These are phyloP conservation scores for Drosophila parabipectinata DNA, from an alignment of 1,140 invertebrate genomes.

Conservation along the genomic window DNA sequence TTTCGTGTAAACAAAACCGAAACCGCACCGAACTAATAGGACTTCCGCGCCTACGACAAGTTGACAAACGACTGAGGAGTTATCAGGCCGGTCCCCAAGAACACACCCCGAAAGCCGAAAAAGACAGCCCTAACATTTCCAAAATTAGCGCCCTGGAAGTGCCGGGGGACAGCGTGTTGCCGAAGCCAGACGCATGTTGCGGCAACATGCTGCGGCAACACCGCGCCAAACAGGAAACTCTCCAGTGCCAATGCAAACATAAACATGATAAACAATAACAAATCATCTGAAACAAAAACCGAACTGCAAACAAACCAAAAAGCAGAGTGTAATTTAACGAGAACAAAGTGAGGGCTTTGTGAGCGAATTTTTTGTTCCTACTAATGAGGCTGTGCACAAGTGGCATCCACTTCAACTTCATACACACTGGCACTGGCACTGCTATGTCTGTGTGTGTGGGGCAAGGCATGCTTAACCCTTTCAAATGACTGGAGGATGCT, in stretches of 20 bases:
- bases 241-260: slow-evolving; percentile 8
- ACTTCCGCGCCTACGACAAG: slow-evolving; percentile 54
- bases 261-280: slow-evolving; percentile 57
- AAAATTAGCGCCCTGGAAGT: slow-evolving; percentile 68
- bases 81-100: slow-evolving; percentile 39
- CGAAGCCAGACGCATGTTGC: slow-evolving; percentile 11
- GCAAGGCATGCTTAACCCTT: slow-evolving; percentile 35
- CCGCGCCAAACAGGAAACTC: slow-evolving; percentile 2
- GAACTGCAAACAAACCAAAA: slow-evolving; percentile 25
- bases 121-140: slow-evolving; percentile 38
- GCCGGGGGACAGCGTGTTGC: slow-evolving; percentile 54
- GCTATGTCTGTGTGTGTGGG: slow-evolving; percentile 1
- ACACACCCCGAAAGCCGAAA: slow-evolving; percentile 56
- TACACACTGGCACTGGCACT: slow-evolving; percentile 2
- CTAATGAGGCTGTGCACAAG: slow-evolving; percentile 72
- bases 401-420: slow-evolving; percentile 57
- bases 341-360: slow-evolving; percentile 50
- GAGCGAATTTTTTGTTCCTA: slow-evolving; percentile 38
- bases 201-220: slow-evolving; percentile 23
- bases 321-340: slow-evolving; percentile 32
- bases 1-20: background rate
- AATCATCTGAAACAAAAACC: slow-evolving; percentile 50
- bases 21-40: slow-evolving; percentile 1
- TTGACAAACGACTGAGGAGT: slow-evolving; percentile 69
- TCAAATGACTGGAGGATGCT: slow-evolving; percentile 49